Evolutionary conservation across 35 echinoderm and acorn worm species (phyloP).

Genomic region (Heliocidaris tuberculata): DNA sequence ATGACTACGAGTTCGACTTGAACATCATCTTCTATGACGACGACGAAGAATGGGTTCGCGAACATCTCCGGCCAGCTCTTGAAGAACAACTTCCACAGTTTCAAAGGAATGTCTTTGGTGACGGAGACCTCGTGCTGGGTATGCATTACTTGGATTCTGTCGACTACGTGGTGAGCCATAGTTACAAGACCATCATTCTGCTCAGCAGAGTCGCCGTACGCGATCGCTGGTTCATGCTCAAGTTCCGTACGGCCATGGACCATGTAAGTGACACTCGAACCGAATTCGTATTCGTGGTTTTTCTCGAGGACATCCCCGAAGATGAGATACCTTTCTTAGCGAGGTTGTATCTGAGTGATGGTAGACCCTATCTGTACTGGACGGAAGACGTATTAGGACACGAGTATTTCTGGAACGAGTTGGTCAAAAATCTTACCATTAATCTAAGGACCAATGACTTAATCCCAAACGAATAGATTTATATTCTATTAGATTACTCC

Average conservation of each 20-base stretch:
- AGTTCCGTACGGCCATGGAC: neutral
- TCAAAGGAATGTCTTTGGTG: neutral
- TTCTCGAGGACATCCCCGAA: neutral
- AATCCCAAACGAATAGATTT: no score
- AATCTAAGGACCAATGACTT: neutral
- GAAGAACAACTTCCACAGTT: neutral
- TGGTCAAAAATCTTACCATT: neutral
- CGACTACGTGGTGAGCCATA: neutral
- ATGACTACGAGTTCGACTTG: neutral
- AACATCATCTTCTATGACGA: neutral
- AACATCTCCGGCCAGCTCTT: neutral
- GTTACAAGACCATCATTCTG: neutral
- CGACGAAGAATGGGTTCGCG: neutral
- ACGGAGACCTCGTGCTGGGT: neutral
- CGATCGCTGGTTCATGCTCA: neutral
- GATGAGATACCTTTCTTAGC: neutral
- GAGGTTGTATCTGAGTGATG: neutral
- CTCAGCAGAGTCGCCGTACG: neutral
- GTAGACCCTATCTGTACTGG: neutral
- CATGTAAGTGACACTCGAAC: neutral
- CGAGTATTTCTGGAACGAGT: neutral
- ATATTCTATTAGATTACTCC: no score
- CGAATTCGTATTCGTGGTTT: neutral
- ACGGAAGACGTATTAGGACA: neutral
- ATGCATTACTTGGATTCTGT: constrained; percentile 16